Evolutionary conservation across 2,888 invertebrate genomes (phyloP), one percentile per base, ranked within the genome.

Genomic region (Spisula subtruncata): DNA sequence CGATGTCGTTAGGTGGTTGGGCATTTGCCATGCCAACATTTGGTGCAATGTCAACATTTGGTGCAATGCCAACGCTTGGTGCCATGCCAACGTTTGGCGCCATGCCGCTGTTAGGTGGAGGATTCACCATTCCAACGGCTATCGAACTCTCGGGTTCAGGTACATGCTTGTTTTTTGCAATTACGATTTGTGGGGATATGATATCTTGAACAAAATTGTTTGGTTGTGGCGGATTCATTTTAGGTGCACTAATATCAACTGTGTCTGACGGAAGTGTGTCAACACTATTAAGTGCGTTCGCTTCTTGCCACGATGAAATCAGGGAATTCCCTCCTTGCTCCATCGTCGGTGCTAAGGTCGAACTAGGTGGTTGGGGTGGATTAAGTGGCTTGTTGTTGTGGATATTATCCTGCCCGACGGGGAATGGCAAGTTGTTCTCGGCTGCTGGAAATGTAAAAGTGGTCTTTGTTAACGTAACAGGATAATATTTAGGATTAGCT

Each of bases 401-500:
- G 14, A 32, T 35, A 75, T 35, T 8, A 35, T 32, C 25, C 32
- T 29, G 8, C 75, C 6, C 32, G 16, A 75, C 75, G 20, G 75
- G 75, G 75, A 75, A 35, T 14, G 75, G 32, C 6, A 35, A 25
- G 46, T 66, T 71, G 46, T 46, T 83, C 48, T 25, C 41, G 29
- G 66, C 29, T n/a, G 83, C 83, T 83, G 83, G 46, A 83, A 83
- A 83, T 35, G 83, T 83, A 83, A 83, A 83, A 83, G 66, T 60
- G 46, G 46, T 51, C 32, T 66, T 83, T 71, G 29, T 46, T 71
- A 83, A 71, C 75, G 1, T 75, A 75, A 32, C 35, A 25, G 35
- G 71, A 41, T 16, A 60, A 41, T 46, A 35, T 12, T 71, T 66
- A 20, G 35, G 16, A 25, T 46, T 71, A 71, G 29, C 35, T 20